phyloP scores from a whole-genome alignment of 64 coral and sea anemone species.

The Hydrozoanthus tunicans region DNA sequence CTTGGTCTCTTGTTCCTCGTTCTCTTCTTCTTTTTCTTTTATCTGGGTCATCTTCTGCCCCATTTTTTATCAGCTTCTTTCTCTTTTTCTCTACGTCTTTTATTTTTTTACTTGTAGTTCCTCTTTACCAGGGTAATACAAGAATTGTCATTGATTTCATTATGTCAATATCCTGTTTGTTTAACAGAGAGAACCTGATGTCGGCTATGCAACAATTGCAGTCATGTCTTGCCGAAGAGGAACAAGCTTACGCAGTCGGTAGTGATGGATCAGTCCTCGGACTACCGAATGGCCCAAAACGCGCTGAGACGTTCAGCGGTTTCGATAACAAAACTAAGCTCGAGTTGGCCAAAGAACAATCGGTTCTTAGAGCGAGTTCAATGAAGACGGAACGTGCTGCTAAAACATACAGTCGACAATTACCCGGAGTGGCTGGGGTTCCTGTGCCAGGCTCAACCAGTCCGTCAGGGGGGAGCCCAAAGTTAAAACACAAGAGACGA shows the following conservation, averaged over 20 bases:
- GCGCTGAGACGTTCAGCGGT: constrained; percentile 91
- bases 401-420: constrained; percentile 59
- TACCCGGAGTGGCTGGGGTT: constrained; percentile 22
- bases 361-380: constrained; percentile 75
- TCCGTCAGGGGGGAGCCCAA: constrained; percentile 64
- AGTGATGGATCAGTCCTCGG: constrained; percentile 28
- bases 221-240: constrained; percentile 32
- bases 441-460: constrained; percentile 46
- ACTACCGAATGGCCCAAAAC: constrained; percentile 68
- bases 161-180: background rate
- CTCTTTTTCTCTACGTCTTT: no score
- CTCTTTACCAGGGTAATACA: no score
- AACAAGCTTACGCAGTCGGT: constrained; percentile 20
- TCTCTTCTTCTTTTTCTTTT: no score
- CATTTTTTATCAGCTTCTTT: no score
- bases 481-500: constrained; percentile 74
- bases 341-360: constrained; percentile 50
- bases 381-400: constrained; percentile 83
- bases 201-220: constrained; percentile 59
- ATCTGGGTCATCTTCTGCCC: no score
- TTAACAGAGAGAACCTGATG: constrained; percentile 56
- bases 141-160: no score
- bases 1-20: no score
- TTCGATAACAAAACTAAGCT: constrained; percentile 88
- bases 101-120: no score